Evolutionary conservation across 1,140 invertebrate species (phyloP).

Genomic region (Ctenoplectra terminalis): DNA sequence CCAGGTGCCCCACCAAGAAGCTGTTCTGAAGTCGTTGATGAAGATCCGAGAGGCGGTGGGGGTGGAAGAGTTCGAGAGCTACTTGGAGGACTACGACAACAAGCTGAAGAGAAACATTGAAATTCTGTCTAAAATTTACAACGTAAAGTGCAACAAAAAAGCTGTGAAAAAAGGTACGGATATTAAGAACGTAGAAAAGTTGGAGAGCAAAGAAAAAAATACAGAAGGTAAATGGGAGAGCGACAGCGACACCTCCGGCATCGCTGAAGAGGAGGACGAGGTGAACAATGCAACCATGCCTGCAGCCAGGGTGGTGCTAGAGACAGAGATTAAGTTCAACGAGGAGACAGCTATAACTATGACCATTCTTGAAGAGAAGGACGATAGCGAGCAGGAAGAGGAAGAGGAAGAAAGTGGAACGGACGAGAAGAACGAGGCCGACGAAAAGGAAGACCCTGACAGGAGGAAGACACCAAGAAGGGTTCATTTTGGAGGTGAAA

Average conservation of each 20-base stretch:
- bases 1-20: slow-evolving; percentile 87
- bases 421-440: slow-evolving; percentile 80
- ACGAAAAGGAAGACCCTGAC: slow-evolving; percentile 65
- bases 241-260: slow-evolving; percentile 69
- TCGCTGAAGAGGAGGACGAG: slow-evolving; percentile 64
- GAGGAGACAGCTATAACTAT: slow-evolving; percentile 90
- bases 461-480: slow-evolving; percentile 76
- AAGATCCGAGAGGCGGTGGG: slow-evolving; percentile 87
- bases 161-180: neutral
- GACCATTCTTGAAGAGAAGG: slow-evolving; percentile 89
- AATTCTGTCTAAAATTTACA: slow-evolving; percentile 87
- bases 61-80: slow-evolving; percentile 84
- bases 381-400: slow-evolving; percentile 67
- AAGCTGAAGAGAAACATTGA: slow-evolving; percentile 87
- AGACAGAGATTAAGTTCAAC: slow-evolving; percentile 91
- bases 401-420: slow-evolving; percentile 77
- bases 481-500: slow-evolving; percentile 92
- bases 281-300: slow-evolving; percentile 51
- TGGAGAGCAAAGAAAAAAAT: slow-evolving; percentile 47
- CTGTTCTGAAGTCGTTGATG: slow-evolving; percentile 86
- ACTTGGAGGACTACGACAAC: slow-evolving; percentile 80
- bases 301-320: slow-evolving; percentile 86
- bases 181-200: slow-evolving; percentile 31
- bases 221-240: slow-evolving; percentile 62
- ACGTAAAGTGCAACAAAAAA: slow-evolving; percentile 77